Evolutionary conservation across 2,797 vertebrate genomes (phyloP).

Genomic region (Gambusia yucatana): DNA sequence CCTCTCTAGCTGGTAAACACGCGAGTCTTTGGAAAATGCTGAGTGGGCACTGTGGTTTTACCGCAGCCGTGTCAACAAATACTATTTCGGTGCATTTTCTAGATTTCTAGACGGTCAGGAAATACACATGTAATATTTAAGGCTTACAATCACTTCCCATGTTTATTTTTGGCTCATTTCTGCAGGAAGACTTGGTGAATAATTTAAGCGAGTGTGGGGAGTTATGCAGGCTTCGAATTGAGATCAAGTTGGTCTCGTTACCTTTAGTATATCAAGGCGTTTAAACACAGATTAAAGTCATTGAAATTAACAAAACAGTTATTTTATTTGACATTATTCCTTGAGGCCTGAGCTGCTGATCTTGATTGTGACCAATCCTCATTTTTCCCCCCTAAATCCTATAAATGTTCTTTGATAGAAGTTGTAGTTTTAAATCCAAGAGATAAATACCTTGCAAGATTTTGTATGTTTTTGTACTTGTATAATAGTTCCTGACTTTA

Average conservation of each 20-base stretch:
- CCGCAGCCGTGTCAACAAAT: constrained; percentile 77
- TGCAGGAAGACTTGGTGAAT: constrained; percentile 20
- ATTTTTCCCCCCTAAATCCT: background rate
- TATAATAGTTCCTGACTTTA: background rate
- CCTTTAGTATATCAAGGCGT: background rate
- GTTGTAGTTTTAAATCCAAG: background rate
- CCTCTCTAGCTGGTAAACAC: constrained; percentile 74
- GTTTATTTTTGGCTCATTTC: constrained; percentile 43
- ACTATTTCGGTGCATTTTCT: constrained; percentile 73
- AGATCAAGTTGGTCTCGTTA: background rate
- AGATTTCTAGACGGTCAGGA: constrained; percentile 49
- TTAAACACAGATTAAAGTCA: background rate
- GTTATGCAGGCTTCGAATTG: background rate
- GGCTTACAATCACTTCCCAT: constrained; percentile 28
- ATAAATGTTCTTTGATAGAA: background rate
- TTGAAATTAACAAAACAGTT: background rate
- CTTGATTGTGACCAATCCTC: background rate
- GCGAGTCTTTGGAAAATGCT: constrained; percentile 79
- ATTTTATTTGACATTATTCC: background rate
- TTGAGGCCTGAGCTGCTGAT: background rate
- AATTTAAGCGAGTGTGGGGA: background rate
- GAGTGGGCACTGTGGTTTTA: constrained; percentile 78
- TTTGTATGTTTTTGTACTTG: background rate
- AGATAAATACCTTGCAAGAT: background rate
- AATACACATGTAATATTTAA: constrained; percentile 52